Evolutionary conservation across 2,113 vertebrate genomes (phyloP).

Genomic region (Castor canadensis): DNA sequence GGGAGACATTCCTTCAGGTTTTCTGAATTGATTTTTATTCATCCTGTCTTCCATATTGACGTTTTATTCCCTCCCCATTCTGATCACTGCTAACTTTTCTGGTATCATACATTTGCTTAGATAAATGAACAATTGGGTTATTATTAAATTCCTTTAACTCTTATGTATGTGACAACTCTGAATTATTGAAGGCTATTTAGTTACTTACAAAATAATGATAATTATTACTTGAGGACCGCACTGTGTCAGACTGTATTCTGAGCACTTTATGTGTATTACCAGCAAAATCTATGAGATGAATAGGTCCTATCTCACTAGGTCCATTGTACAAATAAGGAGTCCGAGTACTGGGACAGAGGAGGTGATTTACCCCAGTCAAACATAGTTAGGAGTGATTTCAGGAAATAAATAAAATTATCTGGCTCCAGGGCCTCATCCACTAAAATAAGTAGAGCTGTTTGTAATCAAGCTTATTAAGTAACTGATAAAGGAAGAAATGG

Average conservation of each 20-base stretch:
- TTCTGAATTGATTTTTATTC: not conserved
- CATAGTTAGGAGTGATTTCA: not conserved
- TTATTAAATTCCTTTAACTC: not conserved
- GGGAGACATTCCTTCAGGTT: not conserved
- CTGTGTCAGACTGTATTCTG: not conserved
- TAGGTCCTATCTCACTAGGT: not conserved
- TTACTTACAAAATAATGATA: not conserved
- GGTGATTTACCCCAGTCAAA: not conserved
- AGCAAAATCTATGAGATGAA: not conserved
- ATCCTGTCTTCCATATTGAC: not conserved
- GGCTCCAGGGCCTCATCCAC: not conserved
- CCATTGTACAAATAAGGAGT: not conserved
- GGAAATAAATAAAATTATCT: not conserved
- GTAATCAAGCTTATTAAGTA: not conserved
- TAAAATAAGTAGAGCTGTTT: not conserved
- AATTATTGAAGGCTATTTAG: not conserved
- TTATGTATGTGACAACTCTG: not conserved
- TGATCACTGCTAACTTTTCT: not conserved
- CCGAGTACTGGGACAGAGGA: not conserved
- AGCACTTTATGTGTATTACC: not conserved
- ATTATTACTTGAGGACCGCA: not conserved
- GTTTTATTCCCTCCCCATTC: not conserved
- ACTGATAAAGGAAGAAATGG: not conserved
- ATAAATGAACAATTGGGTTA: not conserved
- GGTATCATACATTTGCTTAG: not conserved